Conservation (phyloP, 1,140 invertebrate species). For the Rhagoletis pomonella region DNA sequence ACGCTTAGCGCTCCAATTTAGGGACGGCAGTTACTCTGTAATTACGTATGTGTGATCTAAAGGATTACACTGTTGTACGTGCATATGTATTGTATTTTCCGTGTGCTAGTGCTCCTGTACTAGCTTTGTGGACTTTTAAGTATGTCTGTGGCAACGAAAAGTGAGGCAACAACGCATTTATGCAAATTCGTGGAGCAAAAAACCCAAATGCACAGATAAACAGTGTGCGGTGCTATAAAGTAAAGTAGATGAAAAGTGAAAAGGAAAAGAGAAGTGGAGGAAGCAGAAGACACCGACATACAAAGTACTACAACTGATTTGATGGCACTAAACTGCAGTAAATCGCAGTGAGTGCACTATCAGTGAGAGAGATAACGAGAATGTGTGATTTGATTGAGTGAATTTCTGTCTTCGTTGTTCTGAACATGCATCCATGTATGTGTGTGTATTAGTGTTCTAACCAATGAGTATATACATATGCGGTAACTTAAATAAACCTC, state of each 20-base stretch:
- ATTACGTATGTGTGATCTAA: neutral
- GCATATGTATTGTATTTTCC: neutral
- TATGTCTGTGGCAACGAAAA: neutral
- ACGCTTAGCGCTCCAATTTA: no score
- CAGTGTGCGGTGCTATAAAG: neutral
- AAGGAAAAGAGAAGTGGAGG: neutral
- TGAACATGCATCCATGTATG: no score
- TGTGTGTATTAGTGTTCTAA: no score
- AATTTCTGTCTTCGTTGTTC: neutral
- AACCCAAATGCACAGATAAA: neutral
- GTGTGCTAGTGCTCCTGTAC: no score
- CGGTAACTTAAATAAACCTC: no score
- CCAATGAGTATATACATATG: no score
- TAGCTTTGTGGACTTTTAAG: neutral
- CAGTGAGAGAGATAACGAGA: neutral
- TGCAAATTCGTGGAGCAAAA: neutral
- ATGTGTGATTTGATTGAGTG: conserved; percentile 5
- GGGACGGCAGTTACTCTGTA: neutral
- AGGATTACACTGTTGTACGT: neutral
- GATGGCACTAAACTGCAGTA: conserved; percentile 16
- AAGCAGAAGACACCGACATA: neutral
- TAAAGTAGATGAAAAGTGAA: neutral
- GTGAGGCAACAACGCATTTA: conserved; percentile 29
- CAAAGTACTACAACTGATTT: conserved; percentile 34
- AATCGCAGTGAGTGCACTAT: conserved; percentile 9